A percentile compares a stretch with the other conserved stretches of the same genome.
These are phyloP conservation scores for Slavum lentiscoides DNA, from an alignment of 2,888 invertebrate genomes.

Conservation along the genomic window DNA sequence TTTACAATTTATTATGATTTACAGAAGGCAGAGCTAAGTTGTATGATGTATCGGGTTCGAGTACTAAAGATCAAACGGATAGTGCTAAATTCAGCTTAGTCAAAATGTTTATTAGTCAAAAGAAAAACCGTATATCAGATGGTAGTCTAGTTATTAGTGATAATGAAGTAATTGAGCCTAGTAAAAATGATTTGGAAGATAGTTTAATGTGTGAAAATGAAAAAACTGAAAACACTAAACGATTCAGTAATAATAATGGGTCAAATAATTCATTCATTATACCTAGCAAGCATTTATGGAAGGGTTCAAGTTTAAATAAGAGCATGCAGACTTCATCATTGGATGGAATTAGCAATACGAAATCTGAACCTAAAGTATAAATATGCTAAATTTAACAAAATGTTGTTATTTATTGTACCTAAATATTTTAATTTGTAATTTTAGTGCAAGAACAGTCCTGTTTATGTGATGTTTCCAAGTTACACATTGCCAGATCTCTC, in stretches of 20 bases:
- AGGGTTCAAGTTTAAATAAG: constrained; percentile 68
- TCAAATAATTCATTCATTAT: constrained; percentile 39
- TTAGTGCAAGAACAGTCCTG: constrained; percentile 64
- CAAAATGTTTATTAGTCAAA: constrained; percentile 83
- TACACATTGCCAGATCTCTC: constrained; percentile 87
- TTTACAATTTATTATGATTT: constrained; percentile 20
- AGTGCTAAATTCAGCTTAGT: constrained; percentile 71
- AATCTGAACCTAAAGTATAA: constrained; percentile 36
- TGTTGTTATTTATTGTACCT: background rate
- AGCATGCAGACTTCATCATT: constrained; percentile 73
- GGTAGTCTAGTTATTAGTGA: constrained; percentile 51
- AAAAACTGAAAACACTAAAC: constrained; percentile 40
- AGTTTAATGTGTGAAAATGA: constrained; percentile 52
- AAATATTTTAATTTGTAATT: constrained; percentile 11
- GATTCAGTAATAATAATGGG: constrained; percentile 46
- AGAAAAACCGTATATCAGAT: constrained; percentile 48
- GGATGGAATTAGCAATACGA: constrained; percentile 41
- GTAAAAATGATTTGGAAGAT: constrained; percentile 57
- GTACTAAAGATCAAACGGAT: constrained; percentile 36
- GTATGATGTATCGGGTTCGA: constrained; percentile 40
- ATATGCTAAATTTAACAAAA: background rate
- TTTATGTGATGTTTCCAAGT: constrained; percentile 88
- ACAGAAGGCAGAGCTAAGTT: constrained; percentile 42
- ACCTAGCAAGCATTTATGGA: constrained; percentile 58
- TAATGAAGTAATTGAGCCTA: constrained; percentile 28